Evolutionary conservation across 2,797 vertebrate genomes (phyloP).

Genomic region (Sebastes hopkinsi): DNA sequence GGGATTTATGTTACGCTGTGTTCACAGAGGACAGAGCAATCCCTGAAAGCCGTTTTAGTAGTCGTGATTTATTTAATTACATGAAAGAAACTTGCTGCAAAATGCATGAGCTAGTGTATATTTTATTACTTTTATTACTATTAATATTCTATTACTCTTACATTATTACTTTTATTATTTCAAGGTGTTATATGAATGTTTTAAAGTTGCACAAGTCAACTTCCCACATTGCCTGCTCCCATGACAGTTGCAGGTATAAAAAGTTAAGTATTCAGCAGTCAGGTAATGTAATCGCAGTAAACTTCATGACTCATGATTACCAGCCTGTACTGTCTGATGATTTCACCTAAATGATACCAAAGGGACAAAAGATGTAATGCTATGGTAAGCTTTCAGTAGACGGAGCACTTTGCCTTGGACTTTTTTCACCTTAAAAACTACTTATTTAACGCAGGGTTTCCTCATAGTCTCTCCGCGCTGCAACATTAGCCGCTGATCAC

Average conservation of each 20-base stretch:
- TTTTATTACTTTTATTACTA: background rate
- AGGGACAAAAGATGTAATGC: background rate
- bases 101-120: constrained; percentile 1
- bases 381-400: background rate
- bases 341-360: background rate
- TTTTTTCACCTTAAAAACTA: background rate
- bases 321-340: background rate
- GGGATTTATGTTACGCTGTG: background rate
- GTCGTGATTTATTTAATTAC: background rate
- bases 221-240: background rate
- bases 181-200: background rate
- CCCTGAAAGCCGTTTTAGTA: background rate
- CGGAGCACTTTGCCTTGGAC: background rate
- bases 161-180: background rate
- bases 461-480: background rate
- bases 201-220: background rate
- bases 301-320: background rate
- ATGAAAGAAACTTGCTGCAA: background rate
- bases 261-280: background rate
- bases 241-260: background rate
- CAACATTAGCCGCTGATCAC: constrained; percentile 6
- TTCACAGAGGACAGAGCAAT: background rate
- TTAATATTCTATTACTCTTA: background rate
- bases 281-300: background rate
- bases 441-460: background rate